Conservation (phyloP, 1,140 invertebrate species). For the Diploscapter pachys region DNA sequence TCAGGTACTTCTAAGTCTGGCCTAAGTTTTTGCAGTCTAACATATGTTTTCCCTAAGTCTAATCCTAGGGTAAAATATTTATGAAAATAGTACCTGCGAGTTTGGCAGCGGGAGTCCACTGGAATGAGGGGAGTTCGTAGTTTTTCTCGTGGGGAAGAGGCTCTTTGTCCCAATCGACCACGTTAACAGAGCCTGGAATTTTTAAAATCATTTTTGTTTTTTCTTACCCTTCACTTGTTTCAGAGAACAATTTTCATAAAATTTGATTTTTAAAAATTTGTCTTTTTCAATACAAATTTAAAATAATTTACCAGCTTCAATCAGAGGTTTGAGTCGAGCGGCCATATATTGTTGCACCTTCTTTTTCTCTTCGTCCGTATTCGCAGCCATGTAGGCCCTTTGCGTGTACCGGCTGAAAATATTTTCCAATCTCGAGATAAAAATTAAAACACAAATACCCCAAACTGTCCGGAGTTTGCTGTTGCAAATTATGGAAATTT, state of each 20-base stretch:
- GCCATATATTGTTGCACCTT: slow-evolving; percentile 39
- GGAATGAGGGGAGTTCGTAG: slow-evolving; percentile 27
- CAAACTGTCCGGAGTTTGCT: no score
- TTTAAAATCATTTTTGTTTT: no score
- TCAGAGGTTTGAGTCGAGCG: slow-evolving; percentile 35
- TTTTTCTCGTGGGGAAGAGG: slow-evolving; percentile 44
- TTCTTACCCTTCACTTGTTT: no score
- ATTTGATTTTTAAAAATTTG: no score
- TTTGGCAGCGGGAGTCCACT: slow-evolving; percentile 36
- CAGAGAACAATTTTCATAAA: no score
- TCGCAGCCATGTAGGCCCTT: slow-evolving; percentile 38
- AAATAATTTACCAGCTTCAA: slow-evolving; percentile 35
- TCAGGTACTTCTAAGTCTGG: no score
- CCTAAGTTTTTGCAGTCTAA: no score
- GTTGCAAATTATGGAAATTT: no score
- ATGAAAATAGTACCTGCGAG: background rate
- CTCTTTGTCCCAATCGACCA: slow-evolving; percentile 44
- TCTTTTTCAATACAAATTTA: no score
- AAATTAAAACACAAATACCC: no score
- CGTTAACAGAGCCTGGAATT: slow-evolving; percentile 23
- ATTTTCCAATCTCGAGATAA: background rate
- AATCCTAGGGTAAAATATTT: background rate
- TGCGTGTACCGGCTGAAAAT: slow-evolving; percentile 39
- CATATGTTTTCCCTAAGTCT: no score
- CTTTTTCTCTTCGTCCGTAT: slow-evolving; percentile 33